Evolutionary conservation across 2,797 vertebrate genomes (phyloP), one percentile per base, ranked within the genome.

Genomic region (Tarsius wallacei): DNA sequence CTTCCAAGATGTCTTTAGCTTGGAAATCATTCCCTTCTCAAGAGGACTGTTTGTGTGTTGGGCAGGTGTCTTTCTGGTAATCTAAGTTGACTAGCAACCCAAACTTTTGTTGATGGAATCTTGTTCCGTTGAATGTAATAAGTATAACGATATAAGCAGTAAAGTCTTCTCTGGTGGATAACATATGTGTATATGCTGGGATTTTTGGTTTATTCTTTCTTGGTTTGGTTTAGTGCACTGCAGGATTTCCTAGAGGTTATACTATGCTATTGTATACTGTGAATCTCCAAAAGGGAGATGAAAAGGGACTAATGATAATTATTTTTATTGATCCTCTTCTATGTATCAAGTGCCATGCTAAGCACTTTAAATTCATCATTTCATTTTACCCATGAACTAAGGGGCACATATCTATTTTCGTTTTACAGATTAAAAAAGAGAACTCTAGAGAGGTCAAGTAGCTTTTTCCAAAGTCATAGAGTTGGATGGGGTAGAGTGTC

Each of bases 351-450:
- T 42, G 33, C 7, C 28, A 1, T 81, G 36, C 7, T 68, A 47
- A 81, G 8, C 19, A 81, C 31, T 86, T 81, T 63, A 49, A 76
- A 85, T 80, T 93, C 57, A 64, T 82, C 15, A 33, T 57, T 57
- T 84, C 1, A 57, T 33, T 89, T 96, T 70, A 7, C n/a, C 5
- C 13, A 19, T 42, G 42, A 77, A 68, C 6, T 14, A 76, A 63
- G 22, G 26, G 19, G 28, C 83, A 63, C 70, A 1, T 64, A 57
- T 55, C 91, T 77, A 26, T 83, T n/a, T 68, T 15, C 16, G 70
- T 87, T 86, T 94, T 36, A 77, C 36, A 81, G 36, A 42, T 82
- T 49, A 91, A 73, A 49, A 92, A 59, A 47, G 9, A 70, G 42
- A 57, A 80, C 22, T 59, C 64, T 82, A 47, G n/a, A 85, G 17